phyloP scores from a whole-genome alignment of 2,113 vertebrate genomes.

The Anoura caudifer region DNA sequence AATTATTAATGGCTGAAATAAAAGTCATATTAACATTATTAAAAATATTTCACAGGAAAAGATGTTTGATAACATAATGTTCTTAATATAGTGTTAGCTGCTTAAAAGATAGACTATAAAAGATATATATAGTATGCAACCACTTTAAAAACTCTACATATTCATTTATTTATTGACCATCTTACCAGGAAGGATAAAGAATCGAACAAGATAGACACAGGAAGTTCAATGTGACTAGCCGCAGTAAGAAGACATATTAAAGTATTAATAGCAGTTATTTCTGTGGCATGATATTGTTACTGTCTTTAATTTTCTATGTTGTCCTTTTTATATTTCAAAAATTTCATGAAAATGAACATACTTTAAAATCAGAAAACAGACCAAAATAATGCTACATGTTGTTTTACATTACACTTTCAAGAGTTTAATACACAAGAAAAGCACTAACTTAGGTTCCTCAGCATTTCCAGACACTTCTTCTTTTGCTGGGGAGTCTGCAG shows the following conservation, averaged over 20 bases:
- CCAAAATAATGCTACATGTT: neutral
- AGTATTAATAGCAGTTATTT: neutral
- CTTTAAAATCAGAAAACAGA: constrained; percentile 11
- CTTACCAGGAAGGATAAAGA: neutral
- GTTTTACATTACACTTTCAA: neutral
- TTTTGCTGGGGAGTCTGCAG: neutral
- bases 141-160: neutral
- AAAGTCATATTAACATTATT: neutral
- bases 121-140: neutral
- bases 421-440: neutral
- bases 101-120: neutral
- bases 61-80: neutral
- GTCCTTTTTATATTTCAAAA: neutral
- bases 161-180: neutral
- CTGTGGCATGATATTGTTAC: neutral
- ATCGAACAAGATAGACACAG: neutral
- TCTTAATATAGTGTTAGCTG: neutral
- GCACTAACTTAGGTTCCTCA: neutral
- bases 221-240: neutral
- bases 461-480: neutral
- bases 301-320: neutral
- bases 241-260: neutral
- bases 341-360: neutral
- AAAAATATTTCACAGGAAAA: neutral
- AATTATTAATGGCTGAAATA: neutral